Evolutionary conservation across 2,797 vertebrate species (phyloP).

Genomic region (Carapus acus): DNA sequence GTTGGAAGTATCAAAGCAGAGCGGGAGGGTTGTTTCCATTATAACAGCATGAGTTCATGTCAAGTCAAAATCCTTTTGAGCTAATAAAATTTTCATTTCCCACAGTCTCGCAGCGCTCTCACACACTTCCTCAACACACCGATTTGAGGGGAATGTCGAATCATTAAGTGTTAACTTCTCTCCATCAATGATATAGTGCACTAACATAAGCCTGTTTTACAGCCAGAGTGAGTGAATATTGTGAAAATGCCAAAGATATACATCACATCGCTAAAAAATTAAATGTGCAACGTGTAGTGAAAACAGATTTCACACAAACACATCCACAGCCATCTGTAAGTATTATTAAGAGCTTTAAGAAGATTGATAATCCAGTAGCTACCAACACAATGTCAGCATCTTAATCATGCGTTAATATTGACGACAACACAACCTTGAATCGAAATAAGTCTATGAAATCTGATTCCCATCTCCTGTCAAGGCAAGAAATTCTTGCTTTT

Average conservation of each 20-base stretch:
- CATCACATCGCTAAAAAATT: too few species aligned
- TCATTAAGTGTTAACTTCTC: conserved; percentile 52
- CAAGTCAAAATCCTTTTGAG: too few species aligned
- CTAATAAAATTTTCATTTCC: too few species aligned
- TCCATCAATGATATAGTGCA: conserved; percentile 37
- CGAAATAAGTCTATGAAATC: too few species aligned
- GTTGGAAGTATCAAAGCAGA: too few species aligned
- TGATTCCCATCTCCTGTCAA: too few species aligned
- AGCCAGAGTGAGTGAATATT: conserved; percentile 1
- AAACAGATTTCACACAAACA: not conserved
- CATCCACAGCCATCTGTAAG: not conserved
- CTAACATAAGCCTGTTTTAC: conserved; percentile 3
- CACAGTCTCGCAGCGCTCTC: too few species aligned
- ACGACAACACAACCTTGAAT: not conserved
- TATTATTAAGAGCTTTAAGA: not conserved
- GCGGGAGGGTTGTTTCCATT: too few species aligned
- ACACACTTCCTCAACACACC: conserved; percentile 41
- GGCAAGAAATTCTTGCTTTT: too few species aligned
- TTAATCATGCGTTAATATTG: not conserved
- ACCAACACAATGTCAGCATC: too few species aligned
- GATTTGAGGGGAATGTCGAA: conserved; percentile 38
- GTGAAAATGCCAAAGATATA: not conserved
- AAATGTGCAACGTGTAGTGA: not conserved
- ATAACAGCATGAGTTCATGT: conserved; percentile 43
- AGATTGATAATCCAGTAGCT: not conserved